phyloP scores from a whole-genome alignment of 2,797 vertebrate genomes.

The Sorex maritimensis region DNA sequence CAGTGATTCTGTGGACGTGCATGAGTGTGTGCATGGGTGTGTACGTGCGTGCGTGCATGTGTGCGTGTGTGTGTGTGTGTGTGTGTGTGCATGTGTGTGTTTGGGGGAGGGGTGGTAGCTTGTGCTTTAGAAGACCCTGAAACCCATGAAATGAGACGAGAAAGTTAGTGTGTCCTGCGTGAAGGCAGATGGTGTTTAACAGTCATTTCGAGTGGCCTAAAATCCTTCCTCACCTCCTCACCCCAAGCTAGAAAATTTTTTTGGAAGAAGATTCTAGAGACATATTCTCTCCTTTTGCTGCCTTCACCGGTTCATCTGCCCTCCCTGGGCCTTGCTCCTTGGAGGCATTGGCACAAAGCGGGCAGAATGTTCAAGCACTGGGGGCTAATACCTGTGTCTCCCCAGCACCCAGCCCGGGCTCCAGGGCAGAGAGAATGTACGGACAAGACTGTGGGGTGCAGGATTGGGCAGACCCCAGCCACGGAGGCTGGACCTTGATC shows the following conservation, averaged over 20 bases:
- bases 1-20: too few species aligned
- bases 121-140: not conserved
- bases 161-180: not conserved
- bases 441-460: rapidly evolving
- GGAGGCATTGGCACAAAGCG: not conserved
- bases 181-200: not conserved
- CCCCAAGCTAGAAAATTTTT: not conserved
- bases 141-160: not conserved
- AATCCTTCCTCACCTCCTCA: not conserved
- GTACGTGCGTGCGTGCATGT: too few species aligned
- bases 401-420: too few species aligned
- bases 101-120: too few species aligned
- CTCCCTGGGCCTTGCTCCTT: not conserved
- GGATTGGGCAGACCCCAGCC: too few species aligned
- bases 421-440: too few species aligned
- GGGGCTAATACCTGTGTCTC: not conserved
- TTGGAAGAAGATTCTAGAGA: not conserved
- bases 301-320: not conserved
- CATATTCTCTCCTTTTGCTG: not conserved
- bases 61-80: too few species aligned
- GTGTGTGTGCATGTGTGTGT: too few species aligned
- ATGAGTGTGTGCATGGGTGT: too few species aligned
- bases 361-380: not conserved
- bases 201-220: not conserved
- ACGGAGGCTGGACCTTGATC: too few species aligned